A percentile compares a stretch with the other conserved stretches of the same genome.
These are phyloP conservation scores for Microtus richardsoni DNA, from an alignment of 2,113 vertebrate species.

Conservation along the genomic window DNA sequence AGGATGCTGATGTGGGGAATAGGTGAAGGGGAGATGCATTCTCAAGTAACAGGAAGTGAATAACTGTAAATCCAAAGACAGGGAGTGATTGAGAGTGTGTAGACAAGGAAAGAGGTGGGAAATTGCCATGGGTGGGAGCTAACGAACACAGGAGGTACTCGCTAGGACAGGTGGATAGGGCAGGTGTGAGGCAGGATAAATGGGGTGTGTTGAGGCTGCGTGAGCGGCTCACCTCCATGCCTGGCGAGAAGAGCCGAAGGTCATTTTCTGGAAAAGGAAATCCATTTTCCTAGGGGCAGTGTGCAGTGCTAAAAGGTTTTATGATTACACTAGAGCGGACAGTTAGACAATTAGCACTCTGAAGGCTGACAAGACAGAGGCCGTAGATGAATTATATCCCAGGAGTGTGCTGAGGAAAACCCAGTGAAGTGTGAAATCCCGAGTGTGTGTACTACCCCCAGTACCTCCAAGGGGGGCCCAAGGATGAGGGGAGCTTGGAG, in stretches of 20 bases:
- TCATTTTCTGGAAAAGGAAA: slow-evolving; percentile 60
- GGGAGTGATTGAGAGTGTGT: background rate
- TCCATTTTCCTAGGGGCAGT: slow-evolving; percentile 69
- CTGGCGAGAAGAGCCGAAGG: slow-evolving; percentile 71
- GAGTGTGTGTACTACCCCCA: background rate
- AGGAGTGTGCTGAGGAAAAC: slow-evolving; percentile 18
- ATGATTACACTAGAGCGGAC: slow-evolving; percentile 62
- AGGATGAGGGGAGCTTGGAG: background rate
- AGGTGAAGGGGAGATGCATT: background rate
- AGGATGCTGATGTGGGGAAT: background rate
- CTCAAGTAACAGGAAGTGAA: background rate
- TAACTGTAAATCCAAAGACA: background rate
- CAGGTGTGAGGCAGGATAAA: slow-evolving; percentile 48
- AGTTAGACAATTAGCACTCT: slow-evolving; percentile 75
- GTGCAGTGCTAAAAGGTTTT: slow-evolving; percentile 70
- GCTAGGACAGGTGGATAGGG: background rate
- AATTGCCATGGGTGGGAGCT: too few relatives aligned
- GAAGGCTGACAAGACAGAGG: slow-evolving; percentile 65
- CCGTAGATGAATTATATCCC: slow-evolving; percentile 48
- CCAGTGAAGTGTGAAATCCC: slow-evolving; percentile 10
- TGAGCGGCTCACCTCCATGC: background rate
- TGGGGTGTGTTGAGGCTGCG: background rate
- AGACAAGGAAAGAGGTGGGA: background rate
- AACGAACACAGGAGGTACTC: background rate
- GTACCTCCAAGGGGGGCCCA: background rate